A percentile compares a stretch with the other conserved stretches of the same genome.
Conservation (phyloP, 2,113 vertebrate species). For the Alexandromys fortis region DNA sequence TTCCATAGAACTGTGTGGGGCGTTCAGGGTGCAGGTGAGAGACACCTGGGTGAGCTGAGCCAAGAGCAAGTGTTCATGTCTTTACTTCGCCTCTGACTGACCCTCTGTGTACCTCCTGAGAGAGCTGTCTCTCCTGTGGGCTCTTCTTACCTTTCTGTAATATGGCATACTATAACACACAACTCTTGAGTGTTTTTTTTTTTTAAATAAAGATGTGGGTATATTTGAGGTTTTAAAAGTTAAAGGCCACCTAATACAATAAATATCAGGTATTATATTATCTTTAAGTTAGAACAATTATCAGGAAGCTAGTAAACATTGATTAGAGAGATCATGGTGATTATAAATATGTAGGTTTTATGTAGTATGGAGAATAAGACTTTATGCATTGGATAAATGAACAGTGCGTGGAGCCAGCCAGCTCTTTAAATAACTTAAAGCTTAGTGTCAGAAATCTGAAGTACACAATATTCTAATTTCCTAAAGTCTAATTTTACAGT, state of each 20-base stretch:
- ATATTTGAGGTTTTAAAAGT: constrained; percentile 45
- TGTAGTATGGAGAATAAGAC: background rate
- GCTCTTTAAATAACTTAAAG: constrained; percentile 58
- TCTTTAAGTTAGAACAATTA: constrained; percentile 27
- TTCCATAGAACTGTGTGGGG: background rate
- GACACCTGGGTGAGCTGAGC: background rate
- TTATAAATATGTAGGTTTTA: background rate
- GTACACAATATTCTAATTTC: constrained; percentile 3
- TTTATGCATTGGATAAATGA: background rate
- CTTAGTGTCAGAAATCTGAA: constrained; percentile 34
- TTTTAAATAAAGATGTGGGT: background rate
- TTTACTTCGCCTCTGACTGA: background rate
- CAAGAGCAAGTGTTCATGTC: background rate
- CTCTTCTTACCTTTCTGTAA: background rate
- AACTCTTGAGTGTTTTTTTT: background rate
- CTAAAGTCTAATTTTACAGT: constrained; percentile 52
- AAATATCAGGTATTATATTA: background rate
- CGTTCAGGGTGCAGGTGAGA: background rate
- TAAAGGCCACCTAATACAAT: constrained; percentile 26
- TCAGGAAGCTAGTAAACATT: background rate
- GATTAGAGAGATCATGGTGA: constrained; percentile 1
- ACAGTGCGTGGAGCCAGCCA: background rate
- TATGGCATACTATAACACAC: background rate
- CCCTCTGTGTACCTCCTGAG: background rate
- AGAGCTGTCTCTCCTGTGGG: background rate